Evolutionary conservation across 2,113 vertebrate species (phyloP).

Genomic region (cattle (Bos taurus)): ARS-UCD2.0 NC_037328.1:10679001-10679500

Average conservation of each 20-base stretch:
- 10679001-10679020: neutral
- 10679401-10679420: neutral
- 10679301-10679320: neutral
- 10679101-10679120: neutral
- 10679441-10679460: neutral
- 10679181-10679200: neutral
- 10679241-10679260: neutral
- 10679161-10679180: neutral
- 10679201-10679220: neutral
- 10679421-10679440: neutral
- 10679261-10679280: slow-evolving; percentile 36
- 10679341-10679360: neutral
- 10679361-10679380: neutral
- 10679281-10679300: neutral
- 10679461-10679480: slow-evolving; percentile 85
- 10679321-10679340: slow-evolving; percentile 29
- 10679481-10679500: slow-evolving; percentile 97
- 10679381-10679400: neutral
- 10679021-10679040: neutral
- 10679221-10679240: neutral
- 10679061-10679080: neutral
- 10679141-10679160: neutral
- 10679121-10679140: neutral
- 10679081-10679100: slow-evolving; percentile 6
- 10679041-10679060: neutral